These are phyloP conservation scores for Acrocephalus kingi DNA, from an alignment of 2,113 vertebrate genomes.

Conservation along the genomic window DNA sequence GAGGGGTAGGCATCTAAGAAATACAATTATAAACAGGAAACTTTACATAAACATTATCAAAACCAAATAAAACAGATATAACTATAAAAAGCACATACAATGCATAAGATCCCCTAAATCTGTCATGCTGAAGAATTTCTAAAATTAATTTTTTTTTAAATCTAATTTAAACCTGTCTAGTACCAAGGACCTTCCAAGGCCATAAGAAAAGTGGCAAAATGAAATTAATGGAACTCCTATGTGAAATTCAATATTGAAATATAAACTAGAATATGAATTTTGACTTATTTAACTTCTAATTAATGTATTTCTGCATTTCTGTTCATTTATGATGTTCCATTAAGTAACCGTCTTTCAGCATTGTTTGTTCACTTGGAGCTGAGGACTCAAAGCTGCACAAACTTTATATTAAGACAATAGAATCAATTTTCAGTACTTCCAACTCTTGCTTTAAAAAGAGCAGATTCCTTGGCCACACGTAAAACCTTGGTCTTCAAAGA, in stretches of 20 bases:
- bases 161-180: not conserved
- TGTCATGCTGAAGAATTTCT: not conserved
- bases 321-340: not conserved
- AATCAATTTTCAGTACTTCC: not conserved
- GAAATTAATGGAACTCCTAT: not conserved
- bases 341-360: not conserved
- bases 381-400: not conserved
- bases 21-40: not conserved
- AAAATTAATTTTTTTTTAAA: not conserved
- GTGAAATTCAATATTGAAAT: conserved; percentile 10
- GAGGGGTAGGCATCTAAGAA: not conserved
- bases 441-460: not conserved
- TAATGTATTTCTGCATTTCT: not conserved
- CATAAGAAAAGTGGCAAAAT: not conserved
- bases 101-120: not conserved
- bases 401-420: not conserved
- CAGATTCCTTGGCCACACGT: not conserved
- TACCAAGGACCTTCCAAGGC: not conserved
- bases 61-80: not conserved
- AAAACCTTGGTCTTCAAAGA: not conserved
- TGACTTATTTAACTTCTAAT: not conserved
- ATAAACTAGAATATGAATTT: not conserved
- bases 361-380: not conserved
- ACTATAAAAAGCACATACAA: not conserved
- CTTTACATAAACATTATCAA: not conserved